Evolutionary conservation across 2,797 vertebrate species (phyloP).

Genomic region (Garrulus glandarius): DNA sequence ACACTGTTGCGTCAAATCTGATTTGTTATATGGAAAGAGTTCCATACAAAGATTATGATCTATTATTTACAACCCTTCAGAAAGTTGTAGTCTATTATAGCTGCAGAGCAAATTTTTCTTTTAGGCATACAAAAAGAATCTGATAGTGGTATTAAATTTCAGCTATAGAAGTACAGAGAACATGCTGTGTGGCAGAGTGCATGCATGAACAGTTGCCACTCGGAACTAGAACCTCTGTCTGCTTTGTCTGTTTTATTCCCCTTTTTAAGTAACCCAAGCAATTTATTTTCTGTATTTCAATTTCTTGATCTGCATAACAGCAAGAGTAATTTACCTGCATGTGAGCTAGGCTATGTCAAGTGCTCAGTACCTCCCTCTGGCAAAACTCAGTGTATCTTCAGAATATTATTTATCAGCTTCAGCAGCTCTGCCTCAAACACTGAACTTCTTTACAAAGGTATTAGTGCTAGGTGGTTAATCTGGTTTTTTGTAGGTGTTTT

Average conservation of each 20-base stretch:
- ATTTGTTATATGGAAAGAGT: neutral
- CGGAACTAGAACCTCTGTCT: neutral
- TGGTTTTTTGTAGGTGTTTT: constrained; percentile 28
- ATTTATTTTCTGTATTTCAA: neutral
- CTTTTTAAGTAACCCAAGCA: neutral
- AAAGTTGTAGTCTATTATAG: neutral
- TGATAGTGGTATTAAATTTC: neutral
- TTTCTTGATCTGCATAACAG: neutral
- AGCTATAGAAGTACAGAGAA: neutral
- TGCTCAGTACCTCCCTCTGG: neutral
- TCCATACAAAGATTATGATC: neutral
- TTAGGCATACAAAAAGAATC: neutral
- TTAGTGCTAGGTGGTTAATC: constrained; percentile 25
- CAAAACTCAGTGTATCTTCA: neutral
- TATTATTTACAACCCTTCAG: neutral
- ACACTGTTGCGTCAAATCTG: neutral
- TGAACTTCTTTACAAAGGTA: neutral
- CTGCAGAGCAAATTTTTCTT: neutral
- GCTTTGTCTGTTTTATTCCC: neutral
- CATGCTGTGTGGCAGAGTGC: neutral
- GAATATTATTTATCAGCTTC: neutral
- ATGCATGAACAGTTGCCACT: neutral
- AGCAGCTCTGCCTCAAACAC: neutral
- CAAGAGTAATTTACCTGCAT: neutral
- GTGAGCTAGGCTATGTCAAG: neutral